These are phyloP conservation scores for Philhelius pedissequus DNA, from an alignment of 2,888 invertebrate species.

Conservation along the genomic window DNA sequence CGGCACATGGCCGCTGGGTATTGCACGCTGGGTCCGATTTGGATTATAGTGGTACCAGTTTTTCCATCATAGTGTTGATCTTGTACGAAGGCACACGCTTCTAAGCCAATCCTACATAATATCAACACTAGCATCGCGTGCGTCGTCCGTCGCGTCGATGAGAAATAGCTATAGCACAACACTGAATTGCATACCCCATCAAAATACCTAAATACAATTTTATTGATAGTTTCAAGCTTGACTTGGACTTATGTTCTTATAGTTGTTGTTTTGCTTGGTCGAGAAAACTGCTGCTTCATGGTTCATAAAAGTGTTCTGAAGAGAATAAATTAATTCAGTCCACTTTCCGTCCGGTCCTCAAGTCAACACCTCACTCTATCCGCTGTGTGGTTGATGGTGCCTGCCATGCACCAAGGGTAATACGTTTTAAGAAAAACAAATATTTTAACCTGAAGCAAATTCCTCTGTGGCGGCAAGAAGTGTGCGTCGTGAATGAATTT, in stretches of 20 bases:
- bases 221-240: not conserved
- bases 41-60: conserved; percentile 15
- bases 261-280: not conserved
- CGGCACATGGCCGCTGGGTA: not conserved
- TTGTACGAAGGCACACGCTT: not conserved
- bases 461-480: conserved; percentile 21
- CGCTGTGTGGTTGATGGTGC: not conserved
- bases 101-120: not conserved
- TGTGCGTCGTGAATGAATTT: too few species aligned
- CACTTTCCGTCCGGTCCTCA: conserved; percentile 8
- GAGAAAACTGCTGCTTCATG: conserved; percentile 25
- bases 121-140: too few species aligned
- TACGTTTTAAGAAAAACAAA: conserved; percentile 7
- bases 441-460: not conserved
- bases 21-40: not conserved
- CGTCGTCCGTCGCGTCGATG: not conserved
- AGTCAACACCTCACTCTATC: conserved; percentile 20
- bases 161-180: not conserved
- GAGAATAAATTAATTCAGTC: conserved; percentile 1
- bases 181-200: conserved; percentile 16
- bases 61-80: conserved; percentile 23
- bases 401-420: conserved; percentile 46
- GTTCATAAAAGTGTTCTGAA: conserved; percentile 5
- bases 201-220: conserved; percentile 3
- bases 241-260: not conserved